These are phyloP conservation scores for Octopus bimaculoides DNA, from an alignment of 1,140 invertebrate species.

Conservation along the genomic window DNA sequence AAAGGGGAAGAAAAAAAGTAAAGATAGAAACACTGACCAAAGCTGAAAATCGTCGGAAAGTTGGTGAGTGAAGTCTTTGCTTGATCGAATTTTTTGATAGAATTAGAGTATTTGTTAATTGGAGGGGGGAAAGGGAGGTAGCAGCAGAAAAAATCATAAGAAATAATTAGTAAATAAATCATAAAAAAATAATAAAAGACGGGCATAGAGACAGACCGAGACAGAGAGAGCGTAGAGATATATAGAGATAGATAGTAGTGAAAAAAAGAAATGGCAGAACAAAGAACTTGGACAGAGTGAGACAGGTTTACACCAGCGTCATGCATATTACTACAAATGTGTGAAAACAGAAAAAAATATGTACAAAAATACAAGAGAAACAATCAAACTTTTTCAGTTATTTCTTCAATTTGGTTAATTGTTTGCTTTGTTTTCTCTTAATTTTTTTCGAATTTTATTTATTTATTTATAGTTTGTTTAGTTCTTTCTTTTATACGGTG, in stretches of 20 bases:
- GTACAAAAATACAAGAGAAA: no score
- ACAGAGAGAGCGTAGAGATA: conserved; percentile 17
- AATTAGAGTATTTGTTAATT: neutral
- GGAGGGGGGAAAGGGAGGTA: neutral
- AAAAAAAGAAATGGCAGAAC: conserved; percentile 10
- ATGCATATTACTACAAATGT: conserved; percentile 12
- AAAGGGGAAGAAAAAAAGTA: neutral
- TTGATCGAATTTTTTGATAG: no score
- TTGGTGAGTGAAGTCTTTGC: no score
- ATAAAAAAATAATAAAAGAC: conserved; percentile 4
- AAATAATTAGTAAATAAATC: conserved; percentile 1
- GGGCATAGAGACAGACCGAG: conserved; percentile 15
- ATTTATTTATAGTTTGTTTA: neutral
- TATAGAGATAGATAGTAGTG: conserved; percentile 12
- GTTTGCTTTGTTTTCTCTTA: no score
- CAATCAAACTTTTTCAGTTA: no score
- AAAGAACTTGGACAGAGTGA: conserved; percentile 10
- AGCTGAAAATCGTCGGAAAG: neutral
- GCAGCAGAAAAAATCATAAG: neutral
- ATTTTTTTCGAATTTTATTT: neutral
- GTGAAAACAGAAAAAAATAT: conserved; percentile 5
- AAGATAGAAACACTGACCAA: conserved; percentile 3
- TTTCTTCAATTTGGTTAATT: no score
- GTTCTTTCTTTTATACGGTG: neutral
- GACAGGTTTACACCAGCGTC: conserved; percentile 1